These are phyloP conservation scores for Neoitamus cyanurus DNA, from an alignment of 2,888 invertebrate species.

Conservation along the genomic window DNA sequence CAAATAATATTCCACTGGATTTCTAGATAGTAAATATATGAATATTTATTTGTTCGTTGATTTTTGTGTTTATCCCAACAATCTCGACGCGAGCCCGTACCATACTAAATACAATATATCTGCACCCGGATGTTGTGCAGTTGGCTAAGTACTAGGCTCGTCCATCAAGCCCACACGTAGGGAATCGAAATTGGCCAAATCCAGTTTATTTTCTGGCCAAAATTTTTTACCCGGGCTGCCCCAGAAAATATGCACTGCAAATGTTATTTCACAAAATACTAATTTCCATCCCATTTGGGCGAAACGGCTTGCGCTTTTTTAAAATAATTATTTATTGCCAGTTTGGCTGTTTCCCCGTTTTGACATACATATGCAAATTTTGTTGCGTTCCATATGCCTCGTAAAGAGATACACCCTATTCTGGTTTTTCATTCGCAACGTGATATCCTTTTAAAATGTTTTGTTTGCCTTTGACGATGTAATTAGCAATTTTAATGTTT, in stretches of 20 bases:
- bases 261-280: background rate
- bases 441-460: background rate
- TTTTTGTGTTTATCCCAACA: background rate
- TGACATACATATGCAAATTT: background rate
- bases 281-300: background rate
- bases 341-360: background rate
- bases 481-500: background rate
- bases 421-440: background rate
- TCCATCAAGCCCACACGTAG: background rate
- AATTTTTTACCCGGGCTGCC: background rate
- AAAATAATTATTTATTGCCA: background rate
- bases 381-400: background rate
- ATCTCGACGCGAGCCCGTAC: background rate
- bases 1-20: constrained; percentile 1
- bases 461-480: background rate
- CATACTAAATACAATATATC: too few species aligned
- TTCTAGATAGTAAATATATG: background rate
- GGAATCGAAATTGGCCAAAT: background rate
- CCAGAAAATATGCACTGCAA: background rate
- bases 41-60: background rate
- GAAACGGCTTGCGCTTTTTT: background rate
- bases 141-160: background rate
- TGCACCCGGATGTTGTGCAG: background rate
- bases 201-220: background rate
- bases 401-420: background rate